A percentile compares a stretch with the other conserved stretches of the same genome.
phyloP scores from a whole-genome alignment of 2,888 invertebrate species.

The Marasmarcha lunaedactyla region DNA sequence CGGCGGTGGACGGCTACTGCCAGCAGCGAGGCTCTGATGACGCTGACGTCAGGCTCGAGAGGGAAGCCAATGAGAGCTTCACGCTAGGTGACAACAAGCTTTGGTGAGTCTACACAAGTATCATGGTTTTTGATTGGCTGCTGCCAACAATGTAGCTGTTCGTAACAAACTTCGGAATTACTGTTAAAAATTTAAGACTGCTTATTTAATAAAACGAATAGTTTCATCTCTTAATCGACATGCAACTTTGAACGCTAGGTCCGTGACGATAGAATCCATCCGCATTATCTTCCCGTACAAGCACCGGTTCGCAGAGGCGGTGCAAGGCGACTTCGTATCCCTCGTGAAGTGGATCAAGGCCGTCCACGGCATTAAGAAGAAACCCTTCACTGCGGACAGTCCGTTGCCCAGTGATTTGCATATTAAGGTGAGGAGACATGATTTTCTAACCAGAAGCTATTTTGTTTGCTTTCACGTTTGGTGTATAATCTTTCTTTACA shows the following conservation, averaged over 20 bases:
- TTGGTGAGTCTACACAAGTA: slow-evolving; percentile 72
- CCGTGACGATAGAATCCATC: slow-evolving; percentile 72
- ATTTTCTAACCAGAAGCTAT: background rate
- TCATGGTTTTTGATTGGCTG: too few species aligned
- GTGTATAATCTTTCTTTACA: too few species aligned
- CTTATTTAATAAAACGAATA: too few species aligned
- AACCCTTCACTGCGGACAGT: slow-evolving; percentile 75
- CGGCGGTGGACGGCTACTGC: slow-evolving; percentile 77
- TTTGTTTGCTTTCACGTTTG: slow-evolving; percentile 2
- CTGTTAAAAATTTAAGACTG: too few species aligned
- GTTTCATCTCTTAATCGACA: too few species aligned
- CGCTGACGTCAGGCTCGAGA: slow-evolving; percentile 76
- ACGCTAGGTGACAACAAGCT: slow-evolving; percentile 77
- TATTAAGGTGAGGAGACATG: slow-evolving; percentile 75
- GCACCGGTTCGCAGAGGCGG: slow-evolving; percentile 88
- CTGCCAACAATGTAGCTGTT: too few species aligned
- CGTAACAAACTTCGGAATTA: too few species aligned
- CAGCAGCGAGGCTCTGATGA: slow-evolving; percentile 72
- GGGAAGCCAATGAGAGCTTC: slow-evolving; percentile 81
- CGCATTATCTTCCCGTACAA: slow-evolving; percentile 87
- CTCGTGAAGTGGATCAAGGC: slow-evolving; percentile 94
- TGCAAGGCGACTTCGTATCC: slow-evolving; percentile 90
- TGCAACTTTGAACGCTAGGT: too few species aligned
- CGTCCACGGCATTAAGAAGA: slow-evolving; percentile 79
- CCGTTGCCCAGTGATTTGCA: slow-evolving; percentile 89